Evolutionary conservation across 2,888 invertebrate species (phyloP), one percentile per base, ranked within the genome.

Genomic region (Athalia cordata): DNA sequence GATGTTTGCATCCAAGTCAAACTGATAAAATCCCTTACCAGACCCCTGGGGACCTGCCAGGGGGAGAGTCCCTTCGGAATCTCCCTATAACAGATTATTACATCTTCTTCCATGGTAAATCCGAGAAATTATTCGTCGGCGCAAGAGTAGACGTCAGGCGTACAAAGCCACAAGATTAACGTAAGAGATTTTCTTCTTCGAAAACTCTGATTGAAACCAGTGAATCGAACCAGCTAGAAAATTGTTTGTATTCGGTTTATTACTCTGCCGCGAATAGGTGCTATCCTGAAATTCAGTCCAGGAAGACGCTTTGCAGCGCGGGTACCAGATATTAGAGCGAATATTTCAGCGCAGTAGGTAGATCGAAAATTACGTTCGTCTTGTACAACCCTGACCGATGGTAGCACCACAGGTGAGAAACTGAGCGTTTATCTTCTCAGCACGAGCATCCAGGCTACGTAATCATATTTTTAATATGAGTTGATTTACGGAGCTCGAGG

Each of bases 91-190:
- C 50, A 67, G 9, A 50, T 50, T 5, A 7, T n/a, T 67, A n/a
- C 13, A n/a, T 67, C 52, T 3, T 52, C 52, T 15, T 43, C 3
- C 52, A 29, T 67, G 15, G 13, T 29, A 67, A 67, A 50, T 50
- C 67, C 52, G 29, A 52, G 50, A 52, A 67, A 67, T 67, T 52
- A 67, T 67, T 67, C 52, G 52, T 67, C 67, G 67, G 5, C 29
- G 15, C 8, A 67, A 67, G 50, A 11, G 52, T 52, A 5, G 13
- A 67, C 9, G 50, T 9, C 52, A 11, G 29, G 8, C 50, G 52
- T 50, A 9, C 50, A 50, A 5, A 7, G n/a, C 49, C 49, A 45
- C 52, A 45, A 52, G 67, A 67, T 67, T 13, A 67, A 15, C 67
- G 50, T 4, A 7, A 67, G 50, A 50, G 49, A 50, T 67, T 50